A percentile compares a stretch with the other conserved stretches of the same genome.
phyloP scores from a whole-genome alignment of 2,113 vertebrate genomes.

The Anolis sagrei region DNA sequence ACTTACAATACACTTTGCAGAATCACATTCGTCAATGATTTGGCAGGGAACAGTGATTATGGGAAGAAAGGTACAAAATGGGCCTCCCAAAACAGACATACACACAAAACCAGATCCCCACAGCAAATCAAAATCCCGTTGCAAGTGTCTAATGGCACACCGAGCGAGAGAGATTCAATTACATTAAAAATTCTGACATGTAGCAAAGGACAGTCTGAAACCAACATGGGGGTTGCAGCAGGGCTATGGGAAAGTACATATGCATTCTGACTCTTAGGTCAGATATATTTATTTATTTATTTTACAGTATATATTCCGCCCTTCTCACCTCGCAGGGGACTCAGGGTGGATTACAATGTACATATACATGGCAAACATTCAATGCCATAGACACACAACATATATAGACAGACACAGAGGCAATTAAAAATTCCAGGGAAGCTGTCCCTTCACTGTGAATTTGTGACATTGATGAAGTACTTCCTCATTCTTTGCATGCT shows the following conservation, averaged over 20 bases:
- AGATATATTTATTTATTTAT: too few species aligned
- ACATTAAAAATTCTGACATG: conserved; percentile 37
- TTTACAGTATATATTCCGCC: too few species aligned
- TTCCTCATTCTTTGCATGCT: too few species aligned
- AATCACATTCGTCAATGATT: conserved; percentile 41
- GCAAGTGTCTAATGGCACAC: neutral
- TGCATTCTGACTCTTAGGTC: conserved; percentile 73
- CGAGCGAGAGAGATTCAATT: neutral
- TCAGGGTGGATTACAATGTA: too few species aligned
- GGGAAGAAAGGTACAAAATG: conserved; percentile 23
- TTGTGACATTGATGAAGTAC: too few species aligned
- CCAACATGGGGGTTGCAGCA: neutral
- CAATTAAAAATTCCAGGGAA: too few species aligned
- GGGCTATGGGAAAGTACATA: conserved; percentile 53
- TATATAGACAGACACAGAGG: too few species aligned
- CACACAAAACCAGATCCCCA: conserved; percentile 2
- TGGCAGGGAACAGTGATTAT: conserved; percentile 53
- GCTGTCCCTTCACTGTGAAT: too few species aligned
- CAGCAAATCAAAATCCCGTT: conserved; percentile 9
- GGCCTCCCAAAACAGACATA: neutral
- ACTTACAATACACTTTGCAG: conserved; percentile 46
- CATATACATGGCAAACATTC: too few species aligned
- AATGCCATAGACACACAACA: too few species aligned
- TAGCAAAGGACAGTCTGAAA: conserved; percentile 1
- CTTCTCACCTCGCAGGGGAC: too few species aligned